Percentiles rank a stretch among this genome's conserved stretches.
Evolutionary conservation across 2,797 vertebrate species (phyloP).

Genomic region (Phoebastria nigripes): DNA sequence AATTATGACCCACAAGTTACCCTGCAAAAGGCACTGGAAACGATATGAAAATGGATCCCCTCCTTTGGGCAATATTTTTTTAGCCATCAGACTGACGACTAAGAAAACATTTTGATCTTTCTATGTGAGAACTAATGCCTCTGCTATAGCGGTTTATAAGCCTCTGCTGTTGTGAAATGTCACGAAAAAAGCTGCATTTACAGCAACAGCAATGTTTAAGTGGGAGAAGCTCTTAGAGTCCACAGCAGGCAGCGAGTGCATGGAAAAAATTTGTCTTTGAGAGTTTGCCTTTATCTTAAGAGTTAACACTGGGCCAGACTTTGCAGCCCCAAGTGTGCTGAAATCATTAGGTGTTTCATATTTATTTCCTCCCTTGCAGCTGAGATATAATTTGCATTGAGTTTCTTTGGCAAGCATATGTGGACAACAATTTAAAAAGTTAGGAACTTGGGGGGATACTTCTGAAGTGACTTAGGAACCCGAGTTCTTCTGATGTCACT

Average conservation of each 20-base stretch:
- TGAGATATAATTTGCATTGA: not conserved
- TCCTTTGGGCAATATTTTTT: not conserved
- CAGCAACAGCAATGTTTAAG: not conserved
- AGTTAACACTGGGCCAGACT: not conserved
- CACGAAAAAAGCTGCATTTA: not conserved
- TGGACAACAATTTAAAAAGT: not conserved
- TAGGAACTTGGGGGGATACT: not conserved
- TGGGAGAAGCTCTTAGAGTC: not conserved
- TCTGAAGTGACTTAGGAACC: not conserved
- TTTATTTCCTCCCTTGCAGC: conserved; percentile 29
- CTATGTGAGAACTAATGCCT: not conserved
- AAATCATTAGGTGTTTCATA: conserved; percentile 37
- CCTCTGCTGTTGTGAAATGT: not conserved
- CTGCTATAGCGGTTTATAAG: not conserved
- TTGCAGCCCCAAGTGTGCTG: not conserved
- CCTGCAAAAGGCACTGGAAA: not conserved
- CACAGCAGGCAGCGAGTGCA: not conserved
- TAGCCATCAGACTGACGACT: not conserved
- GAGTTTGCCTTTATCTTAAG: not conserved
- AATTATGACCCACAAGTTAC: not conserved
- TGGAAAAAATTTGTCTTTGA: not conserved
- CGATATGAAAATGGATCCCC: accelerated
- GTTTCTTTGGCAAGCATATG: not conserved
- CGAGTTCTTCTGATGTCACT: not conserved
- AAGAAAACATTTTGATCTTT: not conserved